Base-by-base conservation (phyloP, 2,113 vertebrate genomes). In the Capreolus pygargus region DNA sequence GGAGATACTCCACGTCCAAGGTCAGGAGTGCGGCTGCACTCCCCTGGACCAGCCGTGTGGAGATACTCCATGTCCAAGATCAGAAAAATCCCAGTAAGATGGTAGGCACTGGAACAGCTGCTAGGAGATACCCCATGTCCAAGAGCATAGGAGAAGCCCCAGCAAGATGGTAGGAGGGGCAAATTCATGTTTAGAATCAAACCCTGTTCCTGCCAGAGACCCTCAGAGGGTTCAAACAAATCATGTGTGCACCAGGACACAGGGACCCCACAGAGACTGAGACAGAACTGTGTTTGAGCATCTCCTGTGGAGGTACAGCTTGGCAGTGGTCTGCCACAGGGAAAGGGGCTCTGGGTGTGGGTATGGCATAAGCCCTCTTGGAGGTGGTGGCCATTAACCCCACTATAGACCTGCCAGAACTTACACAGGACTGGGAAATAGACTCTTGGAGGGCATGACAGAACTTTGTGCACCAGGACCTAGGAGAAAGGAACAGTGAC, bases 121-220 rank as follows among this genome's bases (percentile, higher is more conserved):
- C 64, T 67, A 67, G 64, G 33, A 67, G 64, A 36, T n/a, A 21
- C 19, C 33, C 33, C 16, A 10, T 19, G 33, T 67, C 16, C 64
- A 67, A 67, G 64, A 8, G 17, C 15, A n/a, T 17, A n/a, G 30
- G 7, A 17, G 30, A 64, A 64, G 30, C 30, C 61, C 60, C 30
- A n/a, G 33, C 33, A 67, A 67, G 64, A 67, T 19, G 33, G 16
- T 67, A 67, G 61, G 61, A 67, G 33, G 16, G 61, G 7, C 61
- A 67, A 67, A 67, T n/a, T 67, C 0, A 0, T 1, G 0, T 67
- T n/a, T n/a, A n/a, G n/a, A 67, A n/a, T 67, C 61, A 67, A 67
- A 67, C 33, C 7, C 33, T 17, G 0, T n/a, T 67, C 33, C 30
- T 7, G 7, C 61, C 61, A 67, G 61, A 67, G 61, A 67, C 16